Base-by-base conservation (phyloP, 2,888 invertebrate species). In the Protonemura montana region DNA sequence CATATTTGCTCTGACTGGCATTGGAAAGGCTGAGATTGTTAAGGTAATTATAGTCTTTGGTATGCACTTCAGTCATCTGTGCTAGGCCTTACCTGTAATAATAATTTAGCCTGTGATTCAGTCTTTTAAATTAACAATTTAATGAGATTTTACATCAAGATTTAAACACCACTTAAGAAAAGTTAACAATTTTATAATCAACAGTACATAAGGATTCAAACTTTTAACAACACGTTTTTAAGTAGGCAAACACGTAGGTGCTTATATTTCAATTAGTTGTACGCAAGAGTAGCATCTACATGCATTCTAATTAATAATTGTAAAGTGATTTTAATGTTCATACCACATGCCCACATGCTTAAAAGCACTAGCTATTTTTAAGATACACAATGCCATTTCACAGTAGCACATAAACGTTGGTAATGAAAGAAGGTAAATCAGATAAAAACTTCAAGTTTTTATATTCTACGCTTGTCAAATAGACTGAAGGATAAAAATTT, bases 1-100 rank as follows among this genome's bases (percentile, higher is more conserved):
- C 89, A 94, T 97, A 87, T 98, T 99, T 92, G 95, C 97, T 28
- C 94, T 96, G 76, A 94, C 95, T 86, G 99, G 99, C 0, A 94
- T 93, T 21, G 94, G 95, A 25, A 99, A 99, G 91, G 97, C 98
- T 2, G 95, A 95, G n/a, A 95, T 97, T 92, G 92, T 98, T 0
- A 96, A 97, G 93, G 98, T 97, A 91, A 30, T n/a, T n/a, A n/a
- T n/a, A n/a, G n/a, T n/a, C n/a, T n/a, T n/a, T n/a, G n/a, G n/a
- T n/a, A n/a, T n/a, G n/a, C n/a, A n/a, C n/a, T n/a, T n/a, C n/a
- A n/a, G n/a, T n/a, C n/a, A n/a, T n/a, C n/a, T n/a, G n/a, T 85
- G 21, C 27, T 29, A 13, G 29, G n/a, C n/a, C 42, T 59, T 59
- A 10, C 2, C 59, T 2, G 59, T 21, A 59, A 13, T 59, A 59